These are phyloP conservation scores for Nannobrachium achirus DNA, from an alignment of 2,113 vertebrate genomes.

Conservation along the genomic window DNA sequence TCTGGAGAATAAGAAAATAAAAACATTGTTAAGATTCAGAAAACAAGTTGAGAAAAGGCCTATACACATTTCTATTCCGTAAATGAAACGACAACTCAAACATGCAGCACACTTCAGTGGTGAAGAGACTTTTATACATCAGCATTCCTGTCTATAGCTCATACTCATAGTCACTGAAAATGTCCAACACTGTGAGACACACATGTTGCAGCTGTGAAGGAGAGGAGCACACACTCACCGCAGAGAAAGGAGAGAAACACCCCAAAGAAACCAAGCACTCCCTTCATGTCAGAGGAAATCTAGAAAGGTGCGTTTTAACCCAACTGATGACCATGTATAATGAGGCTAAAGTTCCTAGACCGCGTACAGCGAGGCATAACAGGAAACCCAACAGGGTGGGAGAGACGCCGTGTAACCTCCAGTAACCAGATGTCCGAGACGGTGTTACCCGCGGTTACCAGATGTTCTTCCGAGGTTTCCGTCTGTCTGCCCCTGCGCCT, in stretches of 20 bases:
- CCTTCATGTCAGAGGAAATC: constrained; percentile 81
- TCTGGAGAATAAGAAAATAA: constrained; percentile 51
- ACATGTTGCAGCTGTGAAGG: constrained; percentile 52
- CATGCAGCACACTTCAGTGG: constrained; percentile 16
- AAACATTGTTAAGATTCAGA: not conserved
- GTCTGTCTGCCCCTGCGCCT: constrained; percentile 65
- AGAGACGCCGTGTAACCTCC: constrained; percentile 68
- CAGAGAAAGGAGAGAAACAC: constrained; percentile 74
- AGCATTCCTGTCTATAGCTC: constrained; percentile 12
- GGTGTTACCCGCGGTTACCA: constrained; percentile 76
- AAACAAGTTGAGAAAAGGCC: not conserved
- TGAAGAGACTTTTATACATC: not conserved
- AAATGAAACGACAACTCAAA: not conserved
- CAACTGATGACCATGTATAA: constrained; percentile 62
- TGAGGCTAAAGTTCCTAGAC: constrained; percentile 58
- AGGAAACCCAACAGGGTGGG: constrained; percentile 77
- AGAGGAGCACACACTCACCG: constrained; percentile 76
- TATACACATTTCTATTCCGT: not conserved
- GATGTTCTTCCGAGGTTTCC: constrained; percentile 74
- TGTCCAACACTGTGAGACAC: constrained; percentile 29
- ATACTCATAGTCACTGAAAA: constrained; percentile 25
- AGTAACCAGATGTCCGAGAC: constrained; percentile 78
- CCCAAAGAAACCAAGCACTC: constrained; percentile 74
- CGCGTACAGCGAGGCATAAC: constrained; percentile 74
- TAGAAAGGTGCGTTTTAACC: constrained; percentile 62